Conservation (phyloP, 2,797 vertebrate species). For the Sarcoramphus papa region DNA sequence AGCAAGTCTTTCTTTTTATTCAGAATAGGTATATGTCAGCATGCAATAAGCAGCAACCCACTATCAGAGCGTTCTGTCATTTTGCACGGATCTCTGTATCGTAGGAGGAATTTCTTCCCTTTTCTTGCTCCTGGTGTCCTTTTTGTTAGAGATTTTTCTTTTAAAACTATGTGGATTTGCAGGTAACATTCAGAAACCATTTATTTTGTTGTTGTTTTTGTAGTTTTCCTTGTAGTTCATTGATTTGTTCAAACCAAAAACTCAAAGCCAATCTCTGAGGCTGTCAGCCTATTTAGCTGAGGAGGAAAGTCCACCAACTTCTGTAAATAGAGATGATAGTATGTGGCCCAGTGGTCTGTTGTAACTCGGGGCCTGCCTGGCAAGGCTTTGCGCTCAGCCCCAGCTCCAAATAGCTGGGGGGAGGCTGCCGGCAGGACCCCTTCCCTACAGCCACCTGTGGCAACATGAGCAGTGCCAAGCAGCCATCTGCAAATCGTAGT, state of each 20-base stretch:
- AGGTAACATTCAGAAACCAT: background rate
- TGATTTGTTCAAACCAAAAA: slow-evolving; percentile 37
- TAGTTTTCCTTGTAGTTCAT: slow-evolving; percentile 37
- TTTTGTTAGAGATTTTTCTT: background rate
- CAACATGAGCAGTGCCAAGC: fast-evolving
- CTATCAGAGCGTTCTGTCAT: background rate
- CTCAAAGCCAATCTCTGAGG: slow-evolving; percentile 23
- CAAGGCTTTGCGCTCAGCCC: background rate
- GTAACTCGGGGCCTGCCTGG: background rate
- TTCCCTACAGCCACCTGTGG: background rate
- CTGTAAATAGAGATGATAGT: background rate
- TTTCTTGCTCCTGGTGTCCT: background rate
- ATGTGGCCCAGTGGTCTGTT: background rate
- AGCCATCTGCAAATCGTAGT: background rate
- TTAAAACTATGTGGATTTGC: background rate
- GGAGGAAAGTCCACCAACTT: slow-evolving; percentile 45
- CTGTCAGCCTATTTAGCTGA: background rate
- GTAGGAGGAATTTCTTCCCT: background rate
- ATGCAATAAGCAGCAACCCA: background rate
- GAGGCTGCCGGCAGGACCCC: background rate
- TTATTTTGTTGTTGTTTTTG: slow-evolving; percentile 27
- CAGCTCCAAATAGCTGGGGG: fast-evolving
- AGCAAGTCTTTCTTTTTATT: background rate
- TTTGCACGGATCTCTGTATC: background rate
- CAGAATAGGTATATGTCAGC: background rate